Base-by-base conservation (phyloP, 2,797 vertebrate species). In the Ctenopoma multispine region DNA sequence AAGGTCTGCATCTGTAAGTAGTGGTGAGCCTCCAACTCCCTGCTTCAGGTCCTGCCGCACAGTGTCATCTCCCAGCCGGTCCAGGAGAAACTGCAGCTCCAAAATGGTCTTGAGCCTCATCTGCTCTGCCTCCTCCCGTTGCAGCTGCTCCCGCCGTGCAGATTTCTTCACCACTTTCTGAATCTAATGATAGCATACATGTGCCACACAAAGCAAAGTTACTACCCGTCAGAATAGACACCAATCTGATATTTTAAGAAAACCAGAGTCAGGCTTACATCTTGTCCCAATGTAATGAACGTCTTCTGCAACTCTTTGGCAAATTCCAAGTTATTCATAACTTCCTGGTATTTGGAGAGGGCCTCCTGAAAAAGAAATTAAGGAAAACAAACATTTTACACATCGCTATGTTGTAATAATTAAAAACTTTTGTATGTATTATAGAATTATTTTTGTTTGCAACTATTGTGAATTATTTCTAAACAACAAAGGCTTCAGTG, bases 81-180 rank as follows among this genome's bases (percentile, higher is more conserved):
- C 97, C 87, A 99, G 87, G 49, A 98, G 87, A 51, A 96, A 99
- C 87, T 99, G 97, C 34, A 99, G 85, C 88, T 99, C 97, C 85
- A 99, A 92, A 31, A 98, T 92, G 0, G 94, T 96, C 91, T 96
- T 98, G 80, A 99, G 92, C 83, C 96, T 95, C 74, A 94, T 96
- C 92, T 99, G 97, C 86, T 99, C 97, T 0, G 94, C 95, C 91
- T 99, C 98, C 68, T 99, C 98, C 40, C 97, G 90, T 93, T 96
- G 96, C 70, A 99, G 94, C 80, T 99, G 98, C 79, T 99, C 97
- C 62, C 97, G 94, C 9, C 98, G 95, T n/a, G 94, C 95, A 5
- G 96, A 95, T 94, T 99, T 99, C 85, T 97, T 99, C 86, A 96
- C 96, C 14, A 94, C 95, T 90, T 99, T 99, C 92, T 99, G 97